Base-by-base conservation (phyloP, 2,888 invertebrate species). In the Andrena minutula region DNA sequence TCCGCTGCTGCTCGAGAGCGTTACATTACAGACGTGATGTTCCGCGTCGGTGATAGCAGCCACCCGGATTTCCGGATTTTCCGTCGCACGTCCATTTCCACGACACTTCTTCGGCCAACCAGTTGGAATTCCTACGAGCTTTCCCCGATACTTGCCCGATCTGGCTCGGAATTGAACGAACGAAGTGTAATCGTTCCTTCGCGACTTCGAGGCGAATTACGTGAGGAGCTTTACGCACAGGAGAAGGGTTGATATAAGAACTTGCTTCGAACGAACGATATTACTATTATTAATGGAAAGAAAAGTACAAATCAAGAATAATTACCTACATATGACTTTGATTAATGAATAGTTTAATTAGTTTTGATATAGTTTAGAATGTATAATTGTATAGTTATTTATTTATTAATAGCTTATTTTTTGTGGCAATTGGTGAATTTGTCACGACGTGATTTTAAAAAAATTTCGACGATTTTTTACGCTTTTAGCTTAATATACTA, bases 21-120 rank as follows among this genome's bases (percentile, higher is more conserved):
- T 80, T 75, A 71, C 56, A 63, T 82, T 80, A 65, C 78, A 61
- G 66, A 71, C 75, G 66, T 71, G 80, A 60, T 74, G 74, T 61
- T 75, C 74, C 69, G 53, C 30, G 74, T 70, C 58, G 69, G 64
- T 79, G 73, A 81, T 79, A 65, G 60, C 63, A 56, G 65, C 23
- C 56, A 56, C 56, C 70, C 53, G 81, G 80, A 82, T 82, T 71
- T 82, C 81, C 56, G 79, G 53, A 66, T 66, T 53, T 65, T 51
- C 60, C 20, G 69, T 79, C 64, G 32, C 80, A 47, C 64, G 51
- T 79, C 58, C 61, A 41, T 49, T 51, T 53, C 53, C n/a, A 10
- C 79, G 79, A 79, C 60, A 71, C 56, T 63, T 72, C 61, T 61
- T 78, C 26, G 47, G 66, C 71, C 35, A 41, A 71, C 7, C 63